These are phyloP conservation scores for Ictalurus furcatus DNA, from an alignment of 2,113 vertebrate species.

Conservation along the genomic window DNA sequence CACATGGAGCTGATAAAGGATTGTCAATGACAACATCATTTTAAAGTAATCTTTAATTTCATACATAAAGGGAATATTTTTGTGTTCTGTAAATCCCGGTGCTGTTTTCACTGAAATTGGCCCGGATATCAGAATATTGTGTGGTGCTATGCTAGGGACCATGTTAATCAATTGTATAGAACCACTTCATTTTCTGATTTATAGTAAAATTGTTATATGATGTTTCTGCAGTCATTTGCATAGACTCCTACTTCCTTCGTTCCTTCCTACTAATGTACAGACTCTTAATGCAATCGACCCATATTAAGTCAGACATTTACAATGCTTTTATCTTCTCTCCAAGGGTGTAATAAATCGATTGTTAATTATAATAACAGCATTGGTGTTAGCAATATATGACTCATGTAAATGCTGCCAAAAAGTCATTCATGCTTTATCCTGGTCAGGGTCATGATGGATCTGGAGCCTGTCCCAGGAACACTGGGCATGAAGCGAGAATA, in stretches of 20 bases:
- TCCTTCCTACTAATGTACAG: slow-evolving; percentile 18
- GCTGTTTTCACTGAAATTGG: neutral
- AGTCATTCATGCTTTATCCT: neutral
- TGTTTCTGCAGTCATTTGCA: slow-evolving; percentile 6
- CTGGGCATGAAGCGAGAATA: neutral
- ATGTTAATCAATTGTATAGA: neutral
- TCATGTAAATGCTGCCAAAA: neutral
- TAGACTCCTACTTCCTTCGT: neutral
- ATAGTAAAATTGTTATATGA: slow-evolving; percentile 12
- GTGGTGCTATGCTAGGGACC: slow-evolving; percentile 12
- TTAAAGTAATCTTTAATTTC: neutral
- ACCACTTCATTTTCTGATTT: slow-evolving; percentile 11
- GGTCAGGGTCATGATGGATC: neutral
- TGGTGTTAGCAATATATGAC: neutral
- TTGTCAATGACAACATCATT: neutral
- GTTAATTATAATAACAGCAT: neutral
- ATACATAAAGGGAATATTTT: slow-evolving; percentile 17
- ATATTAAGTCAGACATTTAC: slow-evolving; percentile 20
- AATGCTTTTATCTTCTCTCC: slow-evolving; percentile 12
- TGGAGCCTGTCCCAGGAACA: neutral
- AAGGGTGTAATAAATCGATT: neutral
- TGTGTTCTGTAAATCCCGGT: neutral
- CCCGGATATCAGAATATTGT: neutral
- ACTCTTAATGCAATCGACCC: neutral
- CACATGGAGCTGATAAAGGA: neutral